phyloP scores from a whole-genome alignment of 2,888 invertebrate genomes.

The Stegophylla sp. region DNA sequence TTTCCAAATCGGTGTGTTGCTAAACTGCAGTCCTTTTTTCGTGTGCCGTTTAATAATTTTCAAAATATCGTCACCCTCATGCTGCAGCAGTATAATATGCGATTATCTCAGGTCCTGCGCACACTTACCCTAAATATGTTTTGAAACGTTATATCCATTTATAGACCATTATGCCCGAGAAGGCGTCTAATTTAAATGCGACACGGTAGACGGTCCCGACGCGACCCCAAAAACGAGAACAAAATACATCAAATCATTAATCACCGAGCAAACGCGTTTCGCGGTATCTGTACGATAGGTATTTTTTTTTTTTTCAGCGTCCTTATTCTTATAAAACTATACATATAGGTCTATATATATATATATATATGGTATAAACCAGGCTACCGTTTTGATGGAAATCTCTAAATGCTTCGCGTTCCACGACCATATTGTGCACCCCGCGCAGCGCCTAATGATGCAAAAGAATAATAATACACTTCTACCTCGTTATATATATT shows the following conservation, averaged over 20 bases:
- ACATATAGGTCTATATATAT: neutral
- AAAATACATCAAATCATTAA: conserved; percentile 52
- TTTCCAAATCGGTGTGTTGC: too few species aligned
- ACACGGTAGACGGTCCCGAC: conserved; percentile 30
- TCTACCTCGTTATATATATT: conserved; percentile 33
- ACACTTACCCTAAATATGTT: conserved; percentile 56
- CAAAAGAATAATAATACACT: conserved; percentile 52
- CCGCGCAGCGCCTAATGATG: conserved; percentile 54
- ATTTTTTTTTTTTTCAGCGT: conserved; percentile 3
- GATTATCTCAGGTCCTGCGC: neutral
- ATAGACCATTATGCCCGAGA: conserved; percentile 3
- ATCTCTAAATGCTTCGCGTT: conserved; percentile 38
- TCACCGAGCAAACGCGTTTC: conserved; percentile 47
- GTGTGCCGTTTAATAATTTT: too few species aligned
- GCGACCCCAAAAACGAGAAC: conserved; percentile 44
- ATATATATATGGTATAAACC: neutral
- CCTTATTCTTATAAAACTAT: conserved; percentile 5
- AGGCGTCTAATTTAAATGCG: conserved; percentile 53
- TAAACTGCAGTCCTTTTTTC: too few species aligned
- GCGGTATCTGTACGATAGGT: conserved; percentile 12
- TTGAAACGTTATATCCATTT: conserved; percentile 57
- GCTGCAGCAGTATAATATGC: too few species aligned
- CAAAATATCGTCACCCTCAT: too few species aligned
- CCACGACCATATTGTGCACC: conserved; percentile 31
- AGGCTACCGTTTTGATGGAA: conserved; percentile 56